Evolutionary conservation across 1,140 invertebrate genomes (phyloP), one percentile per base, ranked within the genome.

Genomic region (Gonioctena quinquepunctata): DNA sequence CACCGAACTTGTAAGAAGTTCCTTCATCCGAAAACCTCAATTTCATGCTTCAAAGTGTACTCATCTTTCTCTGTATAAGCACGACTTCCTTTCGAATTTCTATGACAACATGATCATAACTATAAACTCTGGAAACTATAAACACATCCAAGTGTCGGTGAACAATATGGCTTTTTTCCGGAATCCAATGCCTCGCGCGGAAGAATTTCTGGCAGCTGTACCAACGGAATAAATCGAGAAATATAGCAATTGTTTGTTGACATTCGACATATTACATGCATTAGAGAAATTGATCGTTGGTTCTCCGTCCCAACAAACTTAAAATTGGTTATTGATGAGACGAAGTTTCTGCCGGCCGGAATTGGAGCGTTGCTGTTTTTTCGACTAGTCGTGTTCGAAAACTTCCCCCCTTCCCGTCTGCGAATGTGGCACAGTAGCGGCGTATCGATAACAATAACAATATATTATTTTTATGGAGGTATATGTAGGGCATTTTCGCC

Each of bases 381-480:
- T 23, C 21, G 25, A n/a, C 23, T 25, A 59, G 56, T 59, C 26
- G 7, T 26, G 21, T n/a, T 22, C 23, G 56, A 59, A 25, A 59
- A 59, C 23, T 59, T 16, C 33, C 33, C 11, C 21, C 16, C 23
- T 59, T 16, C 33, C 33, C 11, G 56, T 26, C 25, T 25, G 16
- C 21, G 21, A 26, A 22, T 59, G 56, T 25, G 23, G 56, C 56
- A 16, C 16, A 42, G 33, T n/a, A 3, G 11, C 11, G 23, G 7
- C 56, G 56, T 26, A 25, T 25, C 56, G 56, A 59, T 59, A 26
- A 59, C 56, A 59, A 59, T 59, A 59, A 25, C 56, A 25, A 26
- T 59, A 59, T 59, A 59, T 59, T 59, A 59, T 59, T 59, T 59
- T 59, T 59, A 59, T 59, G 23, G 56, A 42, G 56, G n/a, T 59